phyloP scores from a whole-genome alignment of 2,113 vertebrate species.

The Chascanopsetta lugubris region DNA sequence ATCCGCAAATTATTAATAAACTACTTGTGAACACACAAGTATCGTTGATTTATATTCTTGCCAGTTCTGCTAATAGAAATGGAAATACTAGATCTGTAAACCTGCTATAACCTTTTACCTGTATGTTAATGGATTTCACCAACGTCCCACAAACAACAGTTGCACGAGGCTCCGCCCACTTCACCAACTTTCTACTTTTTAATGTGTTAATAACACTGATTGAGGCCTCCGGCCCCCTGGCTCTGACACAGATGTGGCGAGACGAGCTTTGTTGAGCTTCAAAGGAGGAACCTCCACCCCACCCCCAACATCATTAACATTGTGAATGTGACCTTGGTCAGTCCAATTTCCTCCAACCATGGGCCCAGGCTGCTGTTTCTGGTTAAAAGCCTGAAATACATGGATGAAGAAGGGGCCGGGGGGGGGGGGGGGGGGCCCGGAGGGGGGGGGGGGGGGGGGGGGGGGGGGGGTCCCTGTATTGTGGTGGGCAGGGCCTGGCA shows the following conservation, averaged over 20 bases:
- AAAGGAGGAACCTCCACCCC: constrained; percentile 63
- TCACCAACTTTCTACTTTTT: not conserved
- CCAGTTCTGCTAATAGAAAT: not conserved
- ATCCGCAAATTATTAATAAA: not conserved
- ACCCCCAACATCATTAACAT: constrained; percentile 71
- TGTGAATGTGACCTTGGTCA: constrained; percentile 63
- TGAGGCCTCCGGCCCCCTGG: constrained; percentile 7
- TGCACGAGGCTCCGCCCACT: not conserved
- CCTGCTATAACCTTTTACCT: not conserved
- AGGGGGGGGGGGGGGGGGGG: no score
- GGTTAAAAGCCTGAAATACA: constrained; percentile 54
- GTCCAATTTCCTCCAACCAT: constrained; percentile 68
- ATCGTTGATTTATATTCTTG: no score
- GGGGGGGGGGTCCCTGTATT: constrained; percentile 16
- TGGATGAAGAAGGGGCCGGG: constrained; percentile 1
- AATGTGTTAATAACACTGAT: constrained; percentile 1
- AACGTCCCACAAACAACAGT: not conserved
- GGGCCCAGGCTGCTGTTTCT: constrained; percentile 67
- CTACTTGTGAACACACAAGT: no score
- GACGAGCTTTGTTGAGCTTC: constrained; percentile 72
- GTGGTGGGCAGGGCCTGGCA: constrained; percentile 16
- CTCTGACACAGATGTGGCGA: constrained; percentile 67
- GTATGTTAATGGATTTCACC: not conserved
- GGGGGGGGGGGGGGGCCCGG: no score
- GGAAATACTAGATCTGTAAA: no score